Evolutionary conservation across 1,140 invertebrate species (phyloP).

Genomic region (Papilio helenus): DNA sequence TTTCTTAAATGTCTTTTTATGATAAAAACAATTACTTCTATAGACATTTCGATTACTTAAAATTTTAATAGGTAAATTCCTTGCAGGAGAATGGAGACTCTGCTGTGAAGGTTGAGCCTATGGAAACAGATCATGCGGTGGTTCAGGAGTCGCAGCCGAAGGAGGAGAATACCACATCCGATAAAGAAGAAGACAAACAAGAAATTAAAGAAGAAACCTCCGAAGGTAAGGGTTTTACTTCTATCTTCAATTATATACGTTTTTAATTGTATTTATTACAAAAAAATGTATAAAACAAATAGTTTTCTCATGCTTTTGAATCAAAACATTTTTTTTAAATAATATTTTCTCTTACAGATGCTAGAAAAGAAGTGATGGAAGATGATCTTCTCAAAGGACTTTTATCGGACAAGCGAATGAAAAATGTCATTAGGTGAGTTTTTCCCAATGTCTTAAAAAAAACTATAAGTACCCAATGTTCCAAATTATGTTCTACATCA

Average conservation of each 20-base stretch:
- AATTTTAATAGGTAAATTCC: neutral
- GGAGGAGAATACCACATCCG: slow-evolving; percentile 40
- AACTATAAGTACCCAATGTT: too few relatives aligned
- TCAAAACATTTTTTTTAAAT: neutral
- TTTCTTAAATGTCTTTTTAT: too few relatives aligned
- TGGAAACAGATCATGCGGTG: slow-evolving; percentile 51
- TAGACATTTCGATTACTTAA: neutral
- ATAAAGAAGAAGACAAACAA: slow-evolving; percentile 43
- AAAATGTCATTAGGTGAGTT: slow-evolving; percentile 68
- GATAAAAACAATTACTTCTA: too few relatives aligned
- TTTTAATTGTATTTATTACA: too few relatives aligned
- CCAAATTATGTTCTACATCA: neutral
- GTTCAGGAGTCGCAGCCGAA: slow-evolving; percentile 41
- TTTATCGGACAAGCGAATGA: slow-evolving; percentile 67
- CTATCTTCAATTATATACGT: too few relatives aligned
- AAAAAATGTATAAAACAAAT: too few relatives aligned
- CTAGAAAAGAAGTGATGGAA: slow-evolving; percentile 58
- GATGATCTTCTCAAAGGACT: slow-evolving; percentile 58
- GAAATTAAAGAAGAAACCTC: slow-evolving; percentile 17
- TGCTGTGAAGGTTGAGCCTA: slow-evolving; percentile 51
- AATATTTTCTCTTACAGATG: neutral
- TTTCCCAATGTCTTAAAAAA: neutral
- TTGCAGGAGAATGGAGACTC: slow-evolving; percentile 62
- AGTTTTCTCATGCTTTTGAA: too few relatives aligned
- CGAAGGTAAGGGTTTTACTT: neutral